Base-by-base conservation (phyloP, 2,113 vertebrate species). In the Rafetus swinhoei region DNA sequence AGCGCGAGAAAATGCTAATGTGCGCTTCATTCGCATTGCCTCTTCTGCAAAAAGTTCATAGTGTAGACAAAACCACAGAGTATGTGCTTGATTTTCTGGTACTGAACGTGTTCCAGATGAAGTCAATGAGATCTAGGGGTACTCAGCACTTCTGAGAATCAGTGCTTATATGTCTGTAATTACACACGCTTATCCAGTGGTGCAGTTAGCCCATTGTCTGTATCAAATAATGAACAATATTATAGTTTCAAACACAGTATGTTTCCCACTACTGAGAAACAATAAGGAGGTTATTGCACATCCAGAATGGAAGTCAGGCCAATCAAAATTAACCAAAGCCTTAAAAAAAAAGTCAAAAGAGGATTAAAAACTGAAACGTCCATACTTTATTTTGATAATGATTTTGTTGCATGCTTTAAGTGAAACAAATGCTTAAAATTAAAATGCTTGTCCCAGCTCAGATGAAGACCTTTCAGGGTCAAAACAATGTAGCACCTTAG, bases 371-470 rank as follows among this genome's bases (percentile, higher is more conserved):
- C n/a, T 62, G 89, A 84, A 94, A 94, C 84, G 74, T 84, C 92
- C 82, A n/a, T 50, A 87, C 62, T 74, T 82, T n/a, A 85, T 77
- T 59, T 94, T 57, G 35, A 81, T 94, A 90, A 92, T 95, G 93
- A 90, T 85, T 95, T 96, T 90, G 77, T 1, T 1, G 65, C 74
- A 77, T 18, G 82, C 92, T 95, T 82, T 95, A 91, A 95, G 93
- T 83, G 85, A 39, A 94, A 65, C 62, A 95, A 89, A 90, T 93
- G 84, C 22, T 94, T 92, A 90, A 90, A 94, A 92, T 94, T 82
- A 95, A 94, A 95, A 90, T 93, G 86, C 86, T 97, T 93, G 65
- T 81, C 89, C 74, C 1, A 54, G 88, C 74, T 89, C 82, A 87
- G 89, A 81, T 1, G 0, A 81, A 6, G 90, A 89, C 65, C 81